A percentile compares a stretch with the other conserved stretches of the same genome.
phyloP scores from a whole-genome alignment of 2,113 vertebrate genomes.

The Nesogale talazaci region DNA sequence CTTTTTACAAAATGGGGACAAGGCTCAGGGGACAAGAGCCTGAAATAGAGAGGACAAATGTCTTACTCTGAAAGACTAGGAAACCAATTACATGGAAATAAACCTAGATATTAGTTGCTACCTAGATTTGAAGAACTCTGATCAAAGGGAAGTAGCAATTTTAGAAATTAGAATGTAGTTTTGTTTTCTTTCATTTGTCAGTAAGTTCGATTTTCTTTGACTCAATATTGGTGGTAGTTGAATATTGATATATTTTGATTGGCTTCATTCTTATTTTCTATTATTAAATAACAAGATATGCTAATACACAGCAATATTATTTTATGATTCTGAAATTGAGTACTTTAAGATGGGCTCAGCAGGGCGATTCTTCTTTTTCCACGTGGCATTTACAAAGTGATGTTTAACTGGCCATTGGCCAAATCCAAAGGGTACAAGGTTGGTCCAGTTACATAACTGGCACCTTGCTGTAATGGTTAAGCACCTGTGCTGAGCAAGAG shows the following conservation, averaged over 20 bases:
- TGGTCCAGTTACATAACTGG: not conserved
- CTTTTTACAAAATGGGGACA: not conserved
- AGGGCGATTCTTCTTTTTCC: not conserved
- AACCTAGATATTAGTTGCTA: not conserved
- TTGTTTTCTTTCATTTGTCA: not conserved
- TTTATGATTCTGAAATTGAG: not conserved
- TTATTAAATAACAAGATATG: not conserved
- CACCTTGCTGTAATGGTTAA: not conserved
- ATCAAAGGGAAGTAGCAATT: not conserved
- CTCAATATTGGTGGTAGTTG: not conserved
- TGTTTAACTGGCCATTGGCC: not conserved
- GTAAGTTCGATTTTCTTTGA: not conserved
- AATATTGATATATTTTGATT: not conserved
- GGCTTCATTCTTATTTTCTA: not conserved
- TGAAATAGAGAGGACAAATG: not conserved
- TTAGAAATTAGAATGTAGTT: not conserved
- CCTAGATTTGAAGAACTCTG: not conserved
- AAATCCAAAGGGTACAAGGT: not conserved
- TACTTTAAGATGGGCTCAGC: not conserved
- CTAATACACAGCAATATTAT: not conserved
- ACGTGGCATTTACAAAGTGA: not conserved
- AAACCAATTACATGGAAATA: not conserved
- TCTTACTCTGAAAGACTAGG: not conserved
- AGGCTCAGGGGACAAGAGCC: not conserved
- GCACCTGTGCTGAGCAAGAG: not conserved